Evolutionary conservation across 2,888 invertebrate genomes (phyloP).

Genomic region (Diadromus collaris): DNA sequence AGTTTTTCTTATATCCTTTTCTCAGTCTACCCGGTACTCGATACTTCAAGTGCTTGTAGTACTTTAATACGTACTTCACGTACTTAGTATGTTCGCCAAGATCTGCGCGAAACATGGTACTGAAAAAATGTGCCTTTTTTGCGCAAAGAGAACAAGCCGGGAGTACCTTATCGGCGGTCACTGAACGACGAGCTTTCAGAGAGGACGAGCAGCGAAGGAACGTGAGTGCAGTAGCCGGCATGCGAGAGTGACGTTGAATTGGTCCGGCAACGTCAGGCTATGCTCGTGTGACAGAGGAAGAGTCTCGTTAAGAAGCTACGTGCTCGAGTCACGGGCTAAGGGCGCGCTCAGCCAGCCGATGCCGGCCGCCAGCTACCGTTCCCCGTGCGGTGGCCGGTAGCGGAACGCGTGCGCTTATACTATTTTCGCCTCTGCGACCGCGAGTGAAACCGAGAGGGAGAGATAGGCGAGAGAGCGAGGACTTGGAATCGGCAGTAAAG

Average conservation of each 20-base stretch:
- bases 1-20: no score
- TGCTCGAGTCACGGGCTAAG: slow-evolving; percentile 60
- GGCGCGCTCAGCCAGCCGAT: slow-evolving; percentile 46
- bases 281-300: slow-evolving; percentile 69
- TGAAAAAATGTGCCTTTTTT: slow-evolving; percentile 8
- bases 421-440: slow-evolving; percentile 29
- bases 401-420: slow-evolving; percentile 32
- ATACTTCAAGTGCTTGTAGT: no score
- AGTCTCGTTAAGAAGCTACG: slow-evolving; percentile 71
- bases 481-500: slow-evolving; percentile 12
- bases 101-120: not conserved
- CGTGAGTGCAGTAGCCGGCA: not conserved
- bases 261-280: slow-evolving; percentile 42
- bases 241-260: slow-evolving; percentile 53
- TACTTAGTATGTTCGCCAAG: no score
- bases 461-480: not conserved
- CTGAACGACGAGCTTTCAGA: slow-evolving; percentile 14
- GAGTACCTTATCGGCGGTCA: not conserved
- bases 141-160: not conserved
- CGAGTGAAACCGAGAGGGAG: not conserved
- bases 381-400: not conserved
- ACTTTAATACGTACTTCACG: no score
- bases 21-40: no score
- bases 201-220: not conserved
- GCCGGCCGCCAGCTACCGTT: slow-evolving; percentile 30